phyloP scores from a whole-genome alignment of 1,140 invertebrate genomes.

The Pristionchus pacificus region DNA sequence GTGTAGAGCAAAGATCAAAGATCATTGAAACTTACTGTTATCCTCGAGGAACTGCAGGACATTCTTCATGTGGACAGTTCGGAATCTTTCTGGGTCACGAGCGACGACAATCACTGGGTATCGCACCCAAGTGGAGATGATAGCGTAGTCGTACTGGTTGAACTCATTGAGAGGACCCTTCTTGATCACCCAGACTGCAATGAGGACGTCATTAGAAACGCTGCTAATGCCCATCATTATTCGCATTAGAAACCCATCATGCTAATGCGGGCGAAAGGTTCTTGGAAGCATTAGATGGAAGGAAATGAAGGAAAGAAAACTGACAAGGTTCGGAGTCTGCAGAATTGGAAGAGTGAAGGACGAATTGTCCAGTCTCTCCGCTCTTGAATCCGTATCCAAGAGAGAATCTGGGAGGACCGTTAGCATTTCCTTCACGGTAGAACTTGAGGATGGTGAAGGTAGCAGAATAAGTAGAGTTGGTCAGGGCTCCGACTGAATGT shows the following conservation, averaged over 20 bases:
- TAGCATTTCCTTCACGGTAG: constrained; percentile 56
- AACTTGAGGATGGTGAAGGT: constrained; percentile 57
- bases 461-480: constrained; percentile 57
- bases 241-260: neutral
- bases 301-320: neutral
- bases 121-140: constrained; percentile 56
- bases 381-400: constrained; percentile 57
- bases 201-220: neutral
- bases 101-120: constrained; percentile 57
- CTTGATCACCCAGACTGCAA: constrained; percentile 57
- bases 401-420: constrained; percentile 53
- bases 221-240: constrained; percentile 1
- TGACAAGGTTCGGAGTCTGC: constrained; percentile 55
- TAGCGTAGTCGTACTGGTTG: constrained; percentile 57
- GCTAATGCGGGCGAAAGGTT: neutral
- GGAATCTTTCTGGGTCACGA: constrained; percentile 55
- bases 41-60: constrained; percentile 56
- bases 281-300: neutral
- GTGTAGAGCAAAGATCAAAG: neutral
- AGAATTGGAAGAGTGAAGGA: constrained; percentile 53
- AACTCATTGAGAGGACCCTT: constrained; percentile 56
- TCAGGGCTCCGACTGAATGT: constrained; percentile 52
- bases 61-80: constrained; percentile 50
- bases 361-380: constrained; percentile 56
- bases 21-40: constrained; percentile 45